Conservation (phyloP, 2,888 invertebrate genomes). For the Chrysolina oricalcia region DNA sequence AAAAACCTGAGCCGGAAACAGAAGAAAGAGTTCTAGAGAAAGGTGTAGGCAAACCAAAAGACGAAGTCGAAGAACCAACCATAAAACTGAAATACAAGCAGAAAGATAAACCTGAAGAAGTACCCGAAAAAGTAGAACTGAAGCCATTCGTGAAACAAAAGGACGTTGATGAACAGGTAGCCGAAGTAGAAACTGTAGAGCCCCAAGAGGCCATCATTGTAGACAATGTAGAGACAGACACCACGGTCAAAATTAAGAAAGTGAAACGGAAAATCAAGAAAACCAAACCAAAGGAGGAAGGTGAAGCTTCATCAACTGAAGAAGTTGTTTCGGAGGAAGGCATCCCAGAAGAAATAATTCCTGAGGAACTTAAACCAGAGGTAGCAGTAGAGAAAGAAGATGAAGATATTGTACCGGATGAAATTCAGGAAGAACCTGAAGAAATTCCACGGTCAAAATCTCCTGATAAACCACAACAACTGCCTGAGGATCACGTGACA, state of each 20-base stretch:
- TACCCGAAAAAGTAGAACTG: slow-evolving; percentile 65
- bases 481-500: slow-evolving; percentile 24
- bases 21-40: slow-evolving; percentile 57
- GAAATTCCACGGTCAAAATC: slow-evolving; percentile 24
- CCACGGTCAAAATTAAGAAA: slow-evolving; percentile 60
- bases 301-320: slow-evolving; percentile 56
- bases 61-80: slow-evolving; percentile 68
- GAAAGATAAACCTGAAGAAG: slow-evolving; percentile 64
- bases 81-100: slow-evolving; percentile 68
- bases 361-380: slow-evolving; percentile 63
- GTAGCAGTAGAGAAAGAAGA: slow-evolving; percentile 48
- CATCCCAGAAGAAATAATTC: slow-evolving; percentile 62
- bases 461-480: not conserved
- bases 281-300: slow-evolving; percentile 53
- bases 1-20: slow-evolving; percentile 61
- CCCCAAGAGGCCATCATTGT: slow-evolving; percentile 55
- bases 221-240: slow-evolving; percentile 55
- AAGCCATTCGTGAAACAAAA: slow-evolving; percentile 67
- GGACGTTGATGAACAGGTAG: slow-evolving; percentile 61
- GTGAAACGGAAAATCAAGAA: slow-evolving; percentile 56
- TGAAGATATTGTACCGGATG: slow-evolving; percentile 50
- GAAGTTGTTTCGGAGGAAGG: slow-evolving; percentile 13
- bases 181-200: slow-evolving; percentile 48
- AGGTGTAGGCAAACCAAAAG: slow-evolving; percentile 62
- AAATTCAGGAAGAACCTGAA: slow-evolving; percentile 53